Evolutionary conservation across 1,140 invertebrate species (phyloP), one percentile per base, ranked within the genome.

Genomic region (Pseudachorutes palmiensis): DNA sequence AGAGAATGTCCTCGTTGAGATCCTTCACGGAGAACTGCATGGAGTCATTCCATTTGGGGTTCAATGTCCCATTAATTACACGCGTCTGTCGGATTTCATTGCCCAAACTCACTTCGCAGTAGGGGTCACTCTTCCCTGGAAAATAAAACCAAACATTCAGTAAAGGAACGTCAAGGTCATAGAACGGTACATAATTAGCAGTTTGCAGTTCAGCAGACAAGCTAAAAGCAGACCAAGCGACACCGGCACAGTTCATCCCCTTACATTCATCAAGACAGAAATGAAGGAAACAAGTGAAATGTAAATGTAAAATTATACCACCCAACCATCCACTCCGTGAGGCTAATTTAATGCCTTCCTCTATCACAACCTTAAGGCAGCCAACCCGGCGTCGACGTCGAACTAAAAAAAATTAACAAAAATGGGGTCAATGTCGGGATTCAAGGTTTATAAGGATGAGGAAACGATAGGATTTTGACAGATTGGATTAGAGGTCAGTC

Each of bases 11-110:
- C 75, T 88, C 83, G 12, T 84, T 75, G 2, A 90, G 75, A 77
- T 89, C 85, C 61, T 86, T 85, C 24, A 91, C 83, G 68, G 86
- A 83, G 77, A 92, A 91, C 78, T 91, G 88, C 88, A 91, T 91
- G n/a, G 86, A 86, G 19, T 84, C 81, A 77, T 91, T 88, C 89
- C 89, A 92, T 66, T 87, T 80, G 22, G 88, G 86, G 77, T 85
- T 86, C 59, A 82, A 76, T 49, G 79, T 82, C 29, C 80, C 83
- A 30, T 80, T 79, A 1, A 86, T 80, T 1, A 88, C 83, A 68
- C 82, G 81, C 0, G 89, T 92, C 74, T 83, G 81, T 72, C 89
- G 85, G 75, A 87, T 85, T 78, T 89, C 88, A 12, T 84, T 85
- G 1, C 88, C 88, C 81, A 92, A 84, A 65, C 82, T 86, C 1